Evolutionary conservation across 2,113 vertebrate genomes (phyloP).

Genomic region (Atlantisia rogersi): DNA sequence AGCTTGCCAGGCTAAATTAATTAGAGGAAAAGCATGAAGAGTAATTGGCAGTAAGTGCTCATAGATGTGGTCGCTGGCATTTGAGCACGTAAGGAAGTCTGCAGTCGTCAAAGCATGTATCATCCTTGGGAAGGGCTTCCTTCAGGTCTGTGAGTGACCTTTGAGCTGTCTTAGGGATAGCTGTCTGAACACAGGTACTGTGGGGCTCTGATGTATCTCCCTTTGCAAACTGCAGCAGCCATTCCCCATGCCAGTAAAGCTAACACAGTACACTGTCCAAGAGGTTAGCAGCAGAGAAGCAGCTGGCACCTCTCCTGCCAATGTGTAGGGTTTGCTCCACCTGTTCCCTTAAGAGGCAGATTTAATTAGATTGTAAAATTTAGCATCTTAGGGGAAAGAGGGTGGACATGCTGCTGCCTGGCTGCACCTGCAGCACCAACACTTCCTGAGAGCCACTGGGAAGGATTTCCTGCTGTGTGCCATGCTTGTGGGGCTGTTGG

Average conservation of each 20-base stretch:
- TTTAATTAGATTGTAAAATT: background rate
- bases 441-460: background rate
- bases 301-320: background rate
- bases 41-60: background rate
- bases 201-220: background rate
- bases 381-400: background rate
- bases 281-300: background rate
- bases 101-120: background rate
- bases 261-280: background rate
- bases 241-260: background rate
- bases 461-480: no score
- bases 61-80: background rate
- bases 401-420: fast-evolving
- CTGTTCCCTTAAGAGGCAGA: background rate
- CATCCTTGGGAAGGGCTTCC: background rate
- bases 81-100: background rate
- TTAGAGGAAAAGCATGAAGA: background rate
- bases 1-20: background rate
- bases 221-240: no score
- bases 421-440: background rate
- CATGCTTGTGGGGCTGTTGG: no score
- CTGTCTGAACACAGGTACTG: background rate
- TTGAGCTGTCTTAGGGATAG: background rate
- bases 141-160: background rate
- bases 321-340: background rate